Conservation (phyloP, 2,113 vertebrate species). For the Origma solitaria region DNA sequence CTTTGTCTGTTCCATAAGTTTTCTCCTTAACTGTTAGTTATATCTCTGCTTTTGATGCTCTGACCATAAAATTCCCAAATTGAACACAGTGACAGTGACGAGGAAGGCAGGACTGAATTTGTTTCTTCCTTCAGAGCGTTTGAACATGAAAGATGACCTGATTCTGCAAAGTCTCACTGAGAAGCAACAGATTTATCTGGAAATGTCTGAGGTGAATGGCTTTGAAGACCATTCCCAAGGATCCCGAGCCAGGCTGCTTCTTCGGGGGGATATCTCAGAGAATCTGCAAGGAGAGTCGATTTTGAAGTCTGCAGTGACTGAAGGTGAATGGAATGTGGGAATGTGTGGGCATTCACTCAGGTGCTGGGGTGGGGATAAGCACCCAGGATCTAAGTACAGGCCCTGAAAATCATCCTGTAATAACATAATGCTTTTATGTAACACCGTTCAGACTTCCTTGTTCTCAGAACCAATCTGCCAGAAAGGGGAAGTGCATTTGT, state of each 20-base stretch:
- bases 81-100: background rate
- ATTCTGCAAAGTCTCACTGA: constrained; percentile 81
- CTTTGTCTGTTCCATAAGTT: background rate
- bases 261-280: constrained; percentile 78
- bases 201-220: constrained; percentile 80
- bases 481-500: background rate
- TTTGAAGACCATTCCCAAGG: constrained; percentile 71
- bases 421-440: background rate
- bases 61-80: background rate
- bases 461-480: background rate
- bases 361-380: background rate
- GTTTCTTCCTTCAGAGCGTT: constrained; percentile 71
- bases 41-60: background rate
- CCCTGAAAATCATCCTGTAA: background rate
- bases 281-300: constrained; percentile 85
- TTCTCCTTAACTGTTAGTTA: background rate
- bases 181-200: constrained; percentile 89
- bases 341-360: background rate
- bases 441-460: background rate
- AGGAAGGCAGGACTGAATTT: background rate
- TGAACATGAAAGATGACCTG: constrained; percentile 80
- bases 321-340: constrained; percentile 71
- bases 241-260: constrained; percentile 62
- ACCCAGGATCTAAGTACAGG: background rate
- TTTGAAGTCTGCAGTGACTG: constrained; percentile 84